phyloP scores from a whole-genome alignment of 1,140 invertebrate species.

The Macrotrachela quadricornifera region DNA sequence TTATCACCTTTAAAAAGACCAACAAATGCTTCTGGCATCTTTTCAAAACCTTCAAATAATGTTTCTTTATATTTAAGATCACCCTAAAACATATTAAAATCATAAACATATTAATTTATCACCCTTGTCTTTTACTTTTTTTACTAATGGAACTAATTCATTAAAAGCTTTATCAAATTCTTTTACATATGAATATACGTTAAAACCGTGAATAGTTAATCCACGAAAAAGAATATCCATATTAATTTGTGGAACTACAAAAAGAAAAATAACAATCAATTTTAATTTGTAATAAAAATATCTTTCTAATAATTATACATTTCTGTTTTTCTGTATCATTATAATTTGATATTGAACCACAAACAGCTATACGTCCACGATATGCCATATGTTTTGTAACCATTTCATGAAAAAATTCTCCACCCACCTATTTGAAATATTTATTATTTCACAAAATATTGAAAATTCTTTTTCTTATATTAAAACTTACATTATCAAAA shows the following conservation, averaged over 20 bases:
- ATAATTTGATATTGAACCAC: slow-evolving; percentile 14
- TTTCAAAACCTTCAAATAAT: slow-evolving; percentile 41
- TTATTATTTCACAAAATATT: background rate
- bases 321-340: slow-evolving; percentile 7
- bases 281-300: background rate
- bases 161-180: slow-evolving; percentile 36
- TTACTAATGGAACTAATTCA: slow-evolving; percentile 39
- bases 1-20: slow-evolving; percentile 40
- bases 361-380: slow-evolving; percentile 10
- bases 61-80: slow-evolving; percentile 41
- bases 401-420: slow-evolving; percentile 10
- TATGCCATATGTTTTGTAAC: slow-evolving; percentile 11
- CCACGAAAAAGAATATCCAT: slow-evolving; percentile 11
- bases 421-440: slow-evolving; percentile 13
- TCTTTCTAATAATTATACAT: slow-evolving; percentile 48
- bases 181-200: slow-evolving; percentile 12
- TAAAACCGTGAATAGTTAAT: slow-evolving; percentile 13
- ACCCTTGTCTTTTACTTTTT: slow-evolving; percentile 26
- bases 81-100: slow-evolving; percentile 23
- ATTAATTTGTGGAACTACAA: slow-evolving; percentile 9
- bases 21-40: slow-evolving; percentile 40
- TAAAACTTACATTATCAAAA: slow-evolving; percentile 44
- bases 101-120: background rate
- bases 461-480: background rate
- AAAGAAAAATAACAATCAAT: background rate